phyloP scores from a whole-genome alignment of 2,113 vertebrate species.

The Heptranchias perlo region DNA sequence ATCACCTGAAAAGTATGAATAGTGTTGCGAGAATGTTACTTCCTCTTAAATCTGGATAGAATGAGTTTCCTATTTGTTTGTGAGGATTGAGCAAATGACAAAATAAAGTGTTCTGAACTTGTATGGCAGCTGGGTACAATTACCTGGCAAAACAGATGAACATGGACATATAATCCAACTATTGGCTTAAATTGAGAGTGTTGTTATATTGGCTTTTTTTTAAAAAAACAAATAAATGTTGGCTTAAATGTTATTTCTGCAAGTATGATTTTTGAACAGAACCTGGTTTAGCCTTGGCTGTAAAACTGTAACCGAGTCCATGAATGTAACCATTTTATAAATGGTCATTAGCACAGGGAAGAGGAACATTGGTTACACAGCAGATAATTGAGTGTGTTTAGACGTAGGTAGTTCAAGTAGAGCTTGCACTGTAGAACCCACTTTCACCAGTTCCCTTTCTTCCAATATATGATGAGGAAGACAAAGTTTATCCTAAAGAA shows the following conservation, averaged over 20 bases:
- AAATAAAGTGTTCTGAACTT: not conserved
- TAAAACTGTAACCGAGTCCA: not conserved
- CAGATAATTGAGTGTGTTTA: conserved; percentile 75
- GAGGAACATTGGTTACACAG: conserved; percentile 59
- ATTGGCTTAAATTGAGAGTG: not conserved
- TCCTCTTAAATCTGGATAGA: not conserved
- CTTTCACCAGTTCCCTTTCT: conserved; percentile 89
- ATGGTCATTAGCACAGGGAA: not conserved
- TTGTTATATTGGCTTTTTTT: not conserved
- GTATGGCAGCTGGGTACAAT: not conserved
- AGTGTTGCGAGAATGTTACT: conserved; percentile 20
- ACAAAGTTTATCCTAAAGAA: conserved; percentile 79
- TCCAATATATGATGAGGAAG: conserved; percentile 97
- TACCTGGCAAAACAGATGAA: not conserved
- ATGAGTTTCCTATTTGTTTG: not conserved
- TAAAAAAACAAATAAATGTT: not conserved
- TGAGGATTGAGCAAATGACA: not conserved
- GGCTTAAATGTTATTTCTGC: not conserved
- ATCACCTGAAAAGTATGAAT: conserved; percentile 43
- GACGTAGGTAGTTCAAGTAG: conserved; percentile 77
- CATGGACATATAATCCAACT: not conserved
- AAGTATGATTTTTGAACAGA: not conserved
- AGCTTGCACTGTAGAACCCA: conserved; percentile 88
- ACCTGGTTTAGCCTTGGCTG: not conserved
- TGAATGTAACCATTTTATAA: not conserved